Base-by-base conservation (phyloP, 1,140 invertebrate species). In the Aphis gossypii region DNA sequence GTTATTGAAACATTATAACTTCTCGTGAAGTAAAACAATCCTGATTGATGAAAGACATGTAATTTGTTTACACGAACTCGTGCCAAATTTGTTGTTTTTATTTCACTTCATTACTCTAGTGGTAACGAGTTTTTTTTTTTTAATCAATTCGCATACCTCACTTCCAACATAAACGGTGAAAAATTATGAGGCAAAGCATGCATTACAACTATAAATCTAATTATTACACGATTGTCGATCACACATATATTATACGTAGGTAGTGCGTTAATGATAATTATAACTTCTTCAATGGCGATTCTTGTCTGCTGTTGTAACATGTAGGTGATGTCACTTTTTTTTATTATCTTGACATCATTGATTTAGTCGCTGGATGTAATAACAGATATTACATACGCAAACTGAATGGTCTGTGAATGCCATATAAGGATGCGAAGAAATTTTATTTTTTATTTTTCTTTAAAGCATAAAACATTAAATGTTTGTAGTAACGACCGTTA, bases 141-240 rank as follows among this genome's bases (percentile, higher is more conserved):
- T 30, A 87, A 87, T 46, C 14, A 46, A 87, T 87, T n/a, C 44
- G 18, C 30, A 87, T 35, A 20, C 1, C 21, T 48, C 48, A 51
- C 7, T 48, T 48, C 18, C 6, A 51, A 35, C 46, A 18, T 87
- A 48, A 46, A 51, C 25, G 30, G 30, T 87, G 30, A 35, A 48
- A 86, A 87, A 87, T 87, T 44, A 87, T n/a, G 18, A 87, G n/a
- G 18, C 11, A 30, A 44, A n/a, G 11, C 84, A 14, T 1, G 11
- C 21, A 44, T 23, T 23, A 41, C 82, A 30, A n/a, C 60, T 20
- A 87, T 48, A 48, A 48, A 48, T 87, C 46, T 48, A 86, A 86
- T 86, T 46, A 86, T 86, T 86, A 86, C 84, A 46, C 41, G 84
- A n/a, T 86, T 86, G 46, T 86, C 44, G 41, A 84, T 84, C 83